phyloP scores from a whole-genome alignment of 1,140 invertebrate species.

The Himalopsyche phryganea region DNA sequence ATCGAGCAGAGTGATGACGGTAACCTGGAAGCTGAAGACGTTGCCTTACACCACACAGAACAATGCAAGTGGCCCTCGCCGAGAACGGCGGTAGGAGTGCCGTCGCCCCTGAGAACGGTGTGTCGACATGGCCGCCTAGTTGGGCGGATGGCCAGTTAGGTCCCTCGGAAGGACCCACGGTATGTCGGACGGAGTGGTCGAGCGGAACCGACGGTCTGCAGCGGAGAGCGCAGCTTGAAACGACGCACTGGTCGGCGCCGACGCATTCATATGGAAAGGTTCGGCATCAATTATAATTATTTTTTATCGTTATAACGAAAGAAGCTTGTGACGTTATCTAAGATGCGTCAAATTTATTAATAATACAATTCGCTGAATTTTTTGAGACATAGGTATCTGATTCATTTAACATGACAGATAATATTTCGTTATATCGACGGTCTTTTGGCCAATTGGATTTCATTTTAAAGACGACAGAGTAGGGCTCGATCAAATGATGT shows the following conservation, averaged over 20 bases:
- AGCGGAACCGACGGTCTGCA: constrained; percentile 9
- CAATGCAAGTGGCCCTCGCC: too few species aligned
- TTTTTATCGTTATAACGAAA: not conserved
- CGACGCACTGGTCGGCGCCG: constrained; percentile 26
- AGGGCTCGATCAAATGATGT: too few species aligned
- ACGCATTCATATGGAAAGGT: constrained; percentile 33
- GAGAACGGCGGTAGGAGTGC: too few species aligned
- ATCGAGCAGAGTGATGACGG: too few species aligned
- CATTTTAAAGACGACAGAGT: too few species aligned
- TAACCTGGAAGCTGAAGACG: too few species aligned
- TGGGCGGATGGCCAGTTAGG: not conserved
- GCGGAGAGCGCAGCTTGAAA: constrained; percentile 22
- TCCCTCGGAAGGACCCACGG: constrained; percentile 3
- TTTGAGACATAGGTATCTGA: not conserved
- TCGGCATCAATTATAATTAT: not conserved
- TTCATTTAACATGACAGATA: not conserved
- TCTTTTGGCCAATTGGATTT: too few species aligned
- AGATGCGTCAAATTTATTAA: not conserved
- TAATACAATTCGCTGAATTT: not conserved
- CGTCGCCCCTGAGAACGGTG: not conserved
- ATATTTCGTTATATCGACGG: too few species aligned
- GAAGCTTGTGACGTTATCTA: not conserved
- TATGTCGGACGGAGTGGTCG: constrained; percentile 9
- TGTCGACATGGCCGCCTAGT: not conserved
- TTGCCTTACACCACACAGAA: too few species aligned